Evolutionary conservation across 2,113 vertebrate genomes (phyloP).

Genomic region (Marcusenius ussheri): DNA sequence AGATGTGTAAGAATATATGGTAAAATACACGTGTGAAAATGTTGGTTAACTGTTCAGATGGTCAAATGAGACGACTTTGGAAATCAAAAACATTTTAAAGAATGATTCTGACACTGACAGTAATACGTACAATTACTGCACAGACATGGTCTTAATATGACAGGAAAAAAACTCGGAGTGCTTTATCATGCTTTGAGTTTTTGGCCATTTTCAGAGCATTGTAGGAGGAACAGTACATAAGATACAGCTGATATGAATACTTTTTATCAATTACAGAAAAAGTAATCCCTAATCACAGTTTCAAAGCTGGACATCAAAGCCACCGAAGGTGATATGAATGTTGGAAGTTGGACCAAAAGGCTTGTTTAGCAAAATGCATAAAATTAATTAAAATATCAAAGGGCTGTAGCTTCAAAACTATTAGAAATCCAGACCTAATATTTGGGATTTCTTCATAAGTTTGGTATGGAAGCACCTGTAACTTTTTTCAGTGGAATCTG

Average conservation of each 20-base stretch:
- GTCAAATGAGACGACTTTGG: neutral
- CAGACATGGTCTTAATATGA: neutral
- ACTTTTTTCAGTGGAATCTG: too few relatives aligned
- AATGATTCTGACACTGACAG: neutral
- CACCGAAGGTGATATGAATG: neutral
- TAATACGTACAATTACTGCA: neutral
- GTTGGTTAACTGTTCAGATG: neutral
- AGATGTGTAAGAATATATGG: neutral
- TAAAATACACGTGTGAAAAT: neutral
- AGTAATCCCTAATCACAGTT: neutral
- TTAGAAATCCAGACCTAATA: too few relatives aligned
- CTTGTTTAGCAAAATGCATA: neutral
- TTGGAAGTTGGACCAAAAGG: neutral
- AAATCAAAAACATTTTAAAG: neutral
- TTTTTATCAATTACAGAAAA: neutral
- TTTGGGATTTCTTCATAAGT: too few relatives aligned
- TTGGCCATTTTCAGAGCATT: neutral
- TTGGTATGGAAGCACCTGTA: too few relatives aligned
- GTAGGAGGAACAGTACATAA: neutral
- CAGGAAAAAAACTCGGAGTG: neutral
- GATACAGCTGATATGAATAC: neutral
- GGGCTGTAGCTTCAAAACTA: too few relatives aligned
- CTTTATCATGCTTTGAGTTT: neutral
- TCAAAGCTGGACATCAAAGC: neutral
- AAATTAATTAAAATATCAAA: neutral